Evolutionary conservation across 1,140 invertebrate genomes (phyloP), one percentile per base, ranked within the genome.

Genomic region (Antheraea pernyi): DNA sequence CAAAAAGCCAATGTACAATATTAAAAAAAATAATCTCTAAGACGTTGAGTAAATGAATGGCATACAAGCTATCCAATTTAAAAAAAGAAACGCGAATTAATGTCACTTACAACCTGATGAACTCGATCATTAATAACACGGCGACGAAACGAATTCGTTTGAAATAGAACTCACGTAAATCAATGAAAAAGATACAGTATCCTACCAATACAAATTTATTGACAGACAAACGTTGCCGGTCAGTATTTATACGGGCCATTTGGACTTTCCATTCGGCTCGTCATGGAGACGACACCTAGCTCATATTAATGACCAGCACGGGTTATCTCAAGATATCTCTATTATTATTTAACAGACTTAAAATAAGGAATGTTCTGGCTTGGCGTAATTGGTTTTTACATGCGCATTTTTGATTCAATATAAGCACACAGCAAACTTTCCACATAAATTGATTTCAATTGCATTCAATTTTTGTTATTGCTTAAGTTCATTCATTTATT

Each of bases 241-340:
- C 69, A 67, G 69, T 73, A 73, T 71, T 72, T 72, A 71, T 60
- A 59, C 53, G 75, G 59, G 71, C 68, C 63, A 74, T 79, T 75
- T 75, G 68, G 58, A 73, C 74, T 78, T 76, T 80, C 76, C 68
- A 78, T 76, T 75, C 74, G 48, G 36, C 62, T 64, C 65, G 69
- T 65, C 70, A 70, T 74, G 64, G 67, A 63, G 37, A 62, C 69
- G 73, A 77, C 74, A 62, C 30, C 37, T 18, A 18, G 46, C 48
- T 70, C 72, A 80, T 77, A 74, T 67, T 70, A 73, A 77, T 72
- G 39, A 53, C 11, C 46, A 53, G 5, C 16, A 13, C 16, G 46
- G 13, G 46, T 53, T 53, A 53, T 53, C 46, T 13, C 46, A 53
- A 53, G 16, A 16, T 13, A 11, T 53, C 13, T 53, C 13, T 16